Percentiles rank a stretch among this genome's conserved stretches.
Evolutionary conservation across 2,113 vertebrate genomes (phyloP).

Genomic region (Pedetes capensis): DNA sequence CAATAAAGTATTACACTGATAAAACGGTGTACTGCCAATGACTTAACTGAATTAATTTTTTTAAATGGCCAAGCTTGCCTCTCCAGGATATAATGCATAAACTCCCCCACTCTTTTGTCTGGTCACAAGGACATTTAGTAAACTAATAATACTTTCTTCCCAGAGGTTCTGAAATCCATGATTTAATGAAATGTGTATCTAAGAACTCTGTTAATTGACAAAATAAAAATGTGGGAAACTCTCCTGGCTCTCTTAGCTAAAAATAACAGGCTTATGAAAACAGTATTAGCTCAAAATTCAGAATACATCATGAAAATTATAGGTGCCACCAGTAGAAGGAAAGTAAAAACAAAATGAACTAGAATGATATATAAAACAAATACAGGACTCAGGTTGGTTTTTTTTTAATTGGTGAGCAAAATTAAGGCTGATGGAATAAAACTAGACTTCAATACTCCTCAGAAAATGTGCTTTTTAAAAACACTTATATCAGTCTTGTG

Average conservation of each 20-base stretch:
- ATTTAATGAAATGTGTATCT: background rate
- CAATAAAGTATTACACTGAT: background rate
- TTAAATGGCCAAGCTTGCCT: background rate
- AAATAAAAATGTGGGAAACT: background rate
- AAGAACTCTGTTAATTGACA: background rate
- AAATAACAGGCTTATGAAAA: background rate
- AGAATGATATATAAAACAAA: background rate
- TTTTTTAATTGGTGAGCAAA: background rate
- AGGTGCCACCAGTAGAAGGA: background rate
- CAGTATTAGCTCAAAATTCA: background rate
- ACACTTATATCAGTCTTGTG: background rate
- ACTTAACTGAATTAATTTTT: background rate
- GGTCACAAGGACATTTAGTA: background rate
- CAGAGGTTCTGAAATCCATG: background rate
- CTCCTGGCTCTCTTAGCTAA: background rate
- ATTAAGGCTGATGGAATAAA: background rate
- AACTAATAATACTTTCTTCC: background rate
- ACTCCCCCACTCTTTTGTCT: rapidly evolving
- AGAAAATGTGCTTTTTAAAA: background rate
- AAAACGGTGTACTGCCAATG: background rate
- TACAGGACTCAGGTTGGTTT: rapidly evolving
- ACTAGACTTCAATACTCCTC: background rate
- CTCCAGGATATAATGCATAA: background rate
- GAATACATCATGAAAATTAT: background rate
- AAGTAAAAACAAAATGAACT: background rate